Base-by-base conservation (phyloP, 35 echinoderm and acorn worm genomes). In the Antedon bifida region DNA sequence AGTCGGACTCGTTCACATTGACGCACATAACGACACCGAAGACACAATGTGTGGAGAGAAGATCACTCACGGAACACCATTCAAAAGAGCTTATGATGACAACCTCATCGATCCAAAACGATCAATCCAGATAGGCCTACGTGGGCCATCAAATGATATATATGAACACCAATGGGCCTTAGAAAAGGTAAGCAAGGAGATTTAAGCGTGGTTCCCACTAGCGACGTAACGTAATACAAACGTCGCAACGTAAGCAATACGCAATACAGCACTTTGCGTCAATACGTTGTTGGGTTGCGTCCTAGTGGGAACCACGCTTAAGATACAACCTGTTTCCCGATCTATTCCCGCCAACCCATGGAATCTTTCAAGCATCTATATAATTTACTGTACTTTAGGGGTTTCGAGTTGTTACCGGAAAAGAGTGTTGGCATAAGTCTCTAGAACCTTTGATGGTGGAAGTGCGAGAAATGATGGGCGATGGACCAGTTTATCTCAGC, bases 11-110 rank as follows among this genome's bases (percentile, higher is more conserved):
- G 88, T 99, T 9, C 95, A 99, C 78, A 78, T 99, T 0, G 95
- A 99, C 84, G 95, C 95, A 5, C 95, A 99, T 76, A 85, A 88
- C 2, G 95, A 99, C 46, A 84, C 85, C 14, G 78, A 45, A 8
- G 95, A 99, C 36, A 75, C 79, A 26, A 92, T 92, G 90, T 78
- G 90, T 0, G 95, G 90, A 31, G 90, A 92, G 35, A 92, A 92
- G 79, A 99, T 99, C 10, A 91, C 95, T 28, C 95, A 99, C 35
- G 95, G 95, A 8, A 99, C 95, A 0, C 95, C 95, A 36, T 99
- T 99, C 81, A 77, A 74, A 17, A 42, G 95, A 36, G 90, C 90
- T 3, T 79, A 89, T 73, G 95, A 92, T 16, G 95, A 99, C 28
- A 88, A 87, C 12, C 86, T 92, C 13, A 77, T 99, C 19, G 84